Base-by-base conservation (phyloP, 1,140 invertebrate genomes). In the Drosophila sucinea region DNA sequence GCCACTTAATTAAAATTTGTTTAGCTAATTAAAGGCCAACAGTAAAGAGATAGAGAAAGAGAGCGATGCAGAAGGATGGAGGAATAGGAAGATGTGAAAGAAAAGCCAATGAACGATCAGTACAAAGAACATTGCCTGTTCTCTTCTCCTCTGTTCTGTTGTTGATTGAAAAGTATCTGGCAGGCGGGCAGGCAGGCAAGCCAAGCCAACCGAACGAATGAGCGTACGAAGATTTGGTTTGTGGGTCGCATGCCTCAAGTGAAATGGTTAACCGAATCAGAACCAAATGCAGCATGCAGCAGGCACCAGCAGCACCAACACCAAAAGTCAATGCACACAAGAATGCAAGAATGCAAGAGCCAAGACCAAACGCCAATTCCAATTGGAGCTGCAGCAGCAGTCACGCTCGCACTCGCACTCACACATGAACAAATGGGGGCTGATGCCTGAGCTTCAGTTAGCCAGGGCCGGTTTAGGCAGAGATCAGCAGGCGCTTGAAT, bases 1-100 rank as follows among this genome's bases (percentile, higher is more conserved):
- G 84, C 84, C 60, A 70, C 79, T 87, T 87, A 83, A 87, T 87
- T 83, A 89, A 83, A 87, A 87, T 83, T 79, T 79, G 83, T 87
- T 80, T 87, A 72, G 69, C 70, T 89, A 71, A 87, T 87, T 80
- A 80, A 89, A 66, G 60, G 67, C 64, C 62, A 69, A 51, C 35
- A 38, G 35, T 11, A 38, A 4, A 38, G 35, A 38, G 44, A 8
- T 17, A 3, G 35, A 10, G 35, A 38, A 38, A 38, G 35, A 38
- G 35, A 38, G 35, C 10, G 1, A 38, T 4, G 17, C 35, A 38
- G 35, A 38, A 38, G 35, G 35, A 38, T 35, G 10, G 35, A 38
- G 10, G 35, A 38, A 38, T 8, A 51, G 7, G 23, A 51, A 51
- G 44, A 51, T 51, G n/a, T 40, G 29, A 29, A 61, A 64, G 61